Evolutionary conservation across 2,888 invertebrate species (phyloP).

Genomic region (Pollenia griseotomentosa): DNA sequence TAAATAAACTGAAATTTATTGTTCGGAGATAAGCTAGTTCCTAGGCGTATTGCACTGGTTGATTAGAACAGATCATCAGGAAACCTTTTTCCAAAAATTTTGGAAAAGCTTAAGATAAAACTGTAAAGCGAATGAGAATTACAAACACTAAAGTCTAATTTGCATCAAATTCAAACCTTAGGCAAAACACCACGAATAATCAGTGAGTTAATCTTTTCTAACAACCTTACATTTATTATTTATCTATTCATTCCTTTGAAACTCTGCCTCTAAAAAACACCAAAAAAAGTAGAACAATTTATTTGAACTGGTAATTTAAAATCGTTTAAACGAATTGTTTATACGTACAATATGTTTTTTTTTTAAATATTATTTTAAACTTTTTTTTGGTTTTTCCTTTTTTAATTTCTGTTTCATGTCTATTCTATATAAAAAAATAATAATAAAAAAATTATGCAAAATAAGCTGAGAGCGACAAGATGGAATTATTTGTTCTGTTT

Average conservation of each 20-base stretch:
- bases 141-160: too few relatives aligned
- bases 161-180: too few relatives aligned
- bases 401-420: slow-evolving; percentile 21
- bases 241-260: slow-evolving; percentile 11
- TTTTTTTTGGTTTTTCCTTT: background rate
- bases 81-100: too few relatives aligned
- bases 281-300: slow-evolving; percentile 28
- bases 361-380: too few relatives aligned
- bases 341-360: background rate
- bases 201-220: too few relatives aligned
- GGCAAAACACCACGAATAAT: background rate
- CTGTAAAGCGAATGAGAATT: too few relatives aligned
- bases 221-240: background rate
- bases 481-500: slow-evolving; percentile 46
- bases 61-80: too few relatives aligned
- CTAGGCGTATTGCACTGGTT: too few relatives aligned
- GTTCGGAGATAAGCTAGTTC: too few relatives aligned
- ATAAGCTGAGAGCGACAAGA: slow-evolving; percentile 34
- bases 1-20: too few relatives aligned
- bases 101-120: too few relatives aligned
- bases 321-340: slow-evolving; percentile 35
- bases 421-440: slow-evolving; percentile 12
- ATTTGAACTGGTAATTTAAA: slow-evolving; percentile 42
- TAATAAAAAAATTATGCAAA: slow-evolving; percentile 3
- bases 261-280: background rate